Evolutionary conservation across 2,113 vertebrate species (phyloP).

Genomic region (Caracal caracal): DNA sequence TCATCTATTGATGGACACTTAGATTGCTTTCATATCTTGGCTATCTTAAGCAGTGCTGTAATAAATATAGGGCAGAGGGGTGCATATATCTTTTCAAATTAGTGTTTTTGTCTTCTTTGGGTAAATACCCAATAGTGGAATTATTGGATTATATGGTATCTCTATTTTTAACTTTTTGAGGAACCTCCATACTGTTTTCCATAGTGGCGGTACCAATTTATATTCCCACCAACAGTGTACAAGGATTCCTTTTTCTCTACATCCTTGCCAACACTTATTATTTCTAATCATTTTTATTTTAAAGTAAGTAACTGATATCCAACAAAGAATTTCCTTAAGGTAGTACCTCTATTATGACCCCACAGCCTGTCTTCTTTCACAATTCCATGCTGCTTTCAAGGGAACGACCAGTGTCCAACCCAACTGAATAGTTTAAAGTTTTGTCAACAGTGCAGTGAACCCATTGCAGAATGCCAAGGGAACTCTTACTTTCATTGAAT

Average conservation of each 20-base stretch:
- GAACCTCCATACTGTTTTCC: not conserved
- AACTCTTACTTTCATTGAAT: slow-evolving; percentile 1
- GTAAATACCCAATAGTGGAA: not conserved
- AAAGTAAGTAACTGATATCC: not conserved
- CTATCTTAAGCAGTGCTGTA: not conserved
- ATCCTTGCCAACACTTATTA: not conserved
- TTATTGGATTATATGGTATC: not conserved
- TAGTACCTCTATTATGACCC: not conserved
- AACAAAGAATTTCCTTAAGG: not conserved
- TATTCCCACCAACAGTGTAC: not conserved
- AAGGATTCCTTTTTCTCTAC: not conserved
- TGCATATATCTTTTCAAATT: not conserved
- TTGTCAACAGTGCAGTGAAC: not conserved
- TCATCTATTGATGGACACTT: not conserved
- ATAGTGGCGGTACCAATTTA: not conserved
- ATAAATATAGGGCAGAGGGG: not conserved
- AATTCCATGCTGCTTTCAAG: not conserved
- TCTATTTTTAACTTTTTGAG: not conserved
- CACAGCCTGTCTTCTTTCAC: not conserved
- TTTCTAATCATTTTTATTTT: not conserved
- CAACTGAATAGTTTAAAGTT: not conserved
- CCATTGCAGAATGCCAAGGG: not conserved
- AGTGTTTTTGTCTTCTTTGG: not conserved
- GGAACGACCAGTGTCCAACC: not conserved
- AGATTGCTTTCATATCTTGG: not conserved